Percentiles rank a stretch among this genome's conserved stretches.
phyloP scores from a whole-genome alignment of 2,888 invertebrate species.

The Sympetrum striolatum region DNA sequence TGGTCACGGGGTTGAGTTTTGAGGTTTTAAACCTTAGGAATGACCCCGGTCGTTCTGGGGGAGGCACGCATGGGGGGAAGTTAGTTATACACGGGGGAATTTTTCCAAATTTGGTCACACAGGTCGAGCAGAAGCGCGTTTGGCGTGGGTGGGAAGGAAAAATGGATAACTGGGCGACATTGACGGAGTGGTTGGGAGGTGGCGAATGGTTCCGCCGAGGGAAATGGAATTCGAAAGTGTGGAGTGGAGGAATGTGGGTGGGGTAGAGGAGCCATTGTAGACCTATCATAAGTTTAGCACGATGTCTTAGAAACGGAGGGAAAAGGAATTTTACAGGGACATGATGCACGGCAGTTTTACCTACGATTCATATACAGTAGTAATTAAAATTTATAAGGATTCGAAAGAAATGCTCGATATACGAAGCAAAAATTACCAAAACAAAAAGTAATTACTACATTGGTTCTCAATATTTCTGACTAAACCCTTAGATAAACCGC shows the following conservation, averaged over 20 bases:
- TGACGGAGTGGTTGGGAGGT: slow-evolving; percentile 3
- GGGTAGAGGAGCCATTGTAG: not conserved
- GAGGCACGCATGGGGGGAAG: not conserved
- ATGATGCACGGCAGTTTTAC: no score
- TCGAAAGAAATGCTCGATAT: no score
- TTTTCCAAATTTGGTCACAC: not conserved
- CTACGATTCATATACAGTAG: no score
- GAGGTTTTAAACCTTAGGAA: slow-evolving; percentile 27
- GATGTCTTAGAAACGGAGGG: not conserved
- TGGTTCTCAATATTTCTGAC: no score
- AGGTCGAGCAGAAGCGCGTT: not conserved
- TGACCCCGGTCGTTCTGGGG: not conserved
- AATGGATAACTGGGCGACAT: slow-evolving; percentile 9
- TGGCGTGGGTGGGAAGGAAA: not conserved
- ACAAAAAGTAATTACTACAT: no score
- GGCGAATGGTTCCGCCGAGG: not conserved
- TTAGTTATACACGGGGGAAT: not conserved
- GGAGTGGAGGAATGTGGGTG: not conserved
- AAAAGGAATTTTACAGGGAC: no score
- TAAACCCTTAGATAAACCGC: no score
- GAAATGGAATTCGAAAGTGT: not conserved
- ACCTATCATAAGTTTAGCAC: slow-evolving; percentile 21
- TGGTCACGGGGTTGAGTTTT: slow-evolving; percentile 26
- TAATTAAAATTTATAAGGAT: no score
- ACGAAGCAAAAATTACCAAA: no score